A percentile compares a stretch with the other conserved stretches of the same genome.
Conservation (phyloP, 23 tunicate species). For the Halocynthia roretzi region DNA sequence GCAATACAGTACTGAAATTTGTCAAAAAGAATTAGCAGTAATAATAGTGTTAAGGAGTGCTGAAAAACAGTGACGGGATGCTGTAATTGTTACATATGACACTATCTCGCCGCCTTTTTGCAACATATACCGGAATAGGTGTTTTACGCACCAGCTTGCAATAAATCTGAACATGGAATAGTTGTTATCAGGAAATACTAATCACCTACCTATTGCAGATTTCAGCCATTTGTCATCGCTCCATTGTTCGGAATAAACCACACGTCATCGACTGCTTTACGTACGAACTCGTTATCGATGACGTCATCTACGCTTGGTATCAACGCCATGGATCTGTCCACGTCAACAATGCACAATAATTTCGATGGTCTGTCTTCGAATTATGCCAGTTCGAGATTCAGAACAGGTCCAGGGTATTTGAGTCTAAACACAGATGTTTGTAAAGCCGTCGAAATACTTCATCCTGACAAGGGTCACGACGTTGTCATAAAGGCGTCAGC, state of each 20-base stretch:
- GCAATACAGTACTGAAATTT: too few relatives aligned
- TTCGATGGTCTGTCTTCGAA: slow-evolving; percentile 9
- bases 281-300: slow-evolving; percentile 1
- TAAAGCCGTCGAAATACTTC: background rate
- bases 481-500: background rate
- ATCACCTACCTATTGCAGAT: slow-evolving; percentile 10
- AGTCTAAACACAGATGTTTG: background rate
- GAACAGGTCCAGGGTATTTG: background rate
- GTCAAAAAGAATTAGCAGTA: too few relatives aligned
- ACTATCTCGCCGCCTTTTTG: too few relatives aligned
- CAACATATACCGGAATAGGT: too few relatives aligned
- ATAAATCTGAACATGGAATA: too few relatives aligned
- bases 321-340: slow-evolving; percentile 12
- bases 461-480: background rate
- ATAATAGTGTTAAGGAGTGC: too few relatives aligned
- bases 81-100: too few relatives aligned
- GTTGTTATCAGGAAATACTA: background rate
- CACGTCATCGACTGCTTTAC: too few relatives aligned
- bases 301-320: slow-evolving; percentile 19
- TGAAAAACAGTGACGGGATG: too few relatives aligned
- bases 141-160: too few relatives aligned
- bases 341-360: slow-evolving; percentile 3
- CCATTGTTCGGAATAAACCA: too few relatives aligned
- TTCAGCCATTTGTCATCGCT: slow-evolving; percentile 1
- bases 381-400: background rate